phyloP scores from a whole-genome alignment of 2,113 vertebrate species.

The Myotis lucifugus region DNA sequence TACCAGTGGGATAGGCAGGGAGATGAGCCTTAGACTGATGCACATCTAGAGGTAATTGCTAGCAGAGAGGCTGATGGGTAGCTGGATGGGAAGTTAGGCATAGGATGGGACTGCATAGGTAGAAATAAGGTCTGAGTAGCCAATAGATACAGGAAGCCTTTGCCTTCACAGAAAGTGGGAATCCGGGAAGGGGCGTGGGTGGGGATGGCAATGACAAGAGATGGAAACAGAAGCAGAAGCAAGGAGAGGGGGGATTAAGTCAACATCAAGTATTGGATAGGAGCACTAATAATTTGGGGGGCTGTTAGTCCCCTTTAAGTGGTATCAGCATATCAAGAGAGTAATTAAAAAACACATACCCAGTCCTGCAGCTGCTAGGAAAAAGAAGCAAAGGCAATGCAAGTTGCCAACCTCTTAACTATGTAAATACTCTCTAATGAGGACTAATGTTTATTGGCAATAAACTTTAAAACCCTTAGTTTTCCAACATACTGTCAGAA shows the following conservation, averaged over 20 bases:
- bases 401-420: conserved; percentile 55
- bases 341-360: background rate
- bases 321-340: conserved; percentile 58
- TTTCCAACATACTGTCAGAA: conserved; percentile 63
- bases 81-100: background rate
- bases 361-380: background rate
- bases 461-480: conserved; percentile 40
- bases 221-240: background rate
- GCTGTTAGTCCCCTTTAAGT: background rate
- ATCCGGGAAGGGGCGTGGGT: too few species aligned
- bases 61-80: background rate
- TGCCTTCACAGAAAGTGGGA: background rate
- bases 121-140: background rate
- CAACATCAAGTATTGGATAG: background rate
- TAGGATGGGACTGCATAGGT: background rate
- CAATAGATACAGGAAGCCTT: background rate
- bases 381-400: background rate
- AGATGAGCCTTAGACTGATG: background rate
- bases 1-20: background rate
- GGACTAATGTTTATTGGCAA: conserved; percentile 36
- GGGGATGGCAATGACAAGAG: background rate
- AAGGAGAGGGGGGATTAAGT: background rate
- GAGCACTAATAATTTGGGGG: background rate
- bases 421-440: conserved; percentile 60
- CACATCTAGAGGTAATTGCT: background rate